Conservation (phyloP, 92 coral and sea anemone species). For the Porites lobata region DNA sequence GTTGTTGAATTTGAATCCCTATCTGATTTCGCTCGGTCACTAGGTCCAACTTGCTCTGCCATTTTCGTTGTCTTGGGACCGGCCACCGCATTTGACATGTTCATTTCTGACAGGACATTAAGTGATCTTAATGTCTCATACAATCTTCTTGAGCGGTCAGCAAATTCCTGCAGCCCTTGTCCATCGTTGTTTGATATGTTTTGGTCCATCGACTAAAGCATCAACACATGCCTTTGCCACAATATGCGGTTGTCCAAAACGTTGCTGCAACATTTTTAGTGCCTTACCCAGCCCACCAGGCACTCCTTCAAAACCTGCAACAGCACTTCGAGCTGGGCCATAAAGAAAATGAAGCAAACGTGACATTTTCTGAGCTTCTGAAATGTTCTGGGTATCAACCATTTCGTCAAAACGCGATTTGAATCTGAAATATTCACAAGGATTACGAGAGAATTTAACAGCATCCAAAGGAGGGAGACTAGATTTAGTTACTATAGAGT, state of each 20-base stretch:
- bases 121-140: constrained; percentile 56
- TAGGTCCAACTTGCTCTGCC: not conserved
- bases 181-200: constrained; percentile 43
- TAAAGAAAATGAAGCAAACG: not conserved
- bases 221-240: too few species aligned
- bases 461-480: constrained; percentile 56
- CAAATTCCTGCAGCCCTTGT: constrained; percentile 61
- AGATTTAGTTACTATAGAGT: too few species aligned
- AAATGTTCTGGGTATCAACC: constrained; percentile 57
- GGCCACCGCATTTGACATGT: constrained; percentile 63
- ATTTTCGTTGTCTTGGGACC: not conserved
- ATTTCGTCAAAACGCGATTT: constrained; percentile 51
- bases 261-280: too few species aligned
- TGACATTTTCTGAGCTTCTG: constrained; percentile 51
- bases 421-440: constrained; percentile 6
- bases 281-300: not conserved
- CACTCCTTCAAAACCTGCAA: constrained; percentile 53
- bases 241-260: too few species aligned
- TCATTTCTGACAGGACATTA: constrained; percentile 75
- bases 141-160: constrained; percentile 61
- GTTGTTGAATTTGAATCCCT: constrained; percentile 4
- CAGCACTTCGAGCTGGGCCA: too few species aligned
- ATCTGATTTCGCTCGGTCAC: not conserved
- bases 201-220: not conserved
- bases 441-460: constrained; percentile 60